phyloP scores from a whole-genome alignment of 2,113 vertebrate genomes.

The Seriola rivoliana region DNA sequence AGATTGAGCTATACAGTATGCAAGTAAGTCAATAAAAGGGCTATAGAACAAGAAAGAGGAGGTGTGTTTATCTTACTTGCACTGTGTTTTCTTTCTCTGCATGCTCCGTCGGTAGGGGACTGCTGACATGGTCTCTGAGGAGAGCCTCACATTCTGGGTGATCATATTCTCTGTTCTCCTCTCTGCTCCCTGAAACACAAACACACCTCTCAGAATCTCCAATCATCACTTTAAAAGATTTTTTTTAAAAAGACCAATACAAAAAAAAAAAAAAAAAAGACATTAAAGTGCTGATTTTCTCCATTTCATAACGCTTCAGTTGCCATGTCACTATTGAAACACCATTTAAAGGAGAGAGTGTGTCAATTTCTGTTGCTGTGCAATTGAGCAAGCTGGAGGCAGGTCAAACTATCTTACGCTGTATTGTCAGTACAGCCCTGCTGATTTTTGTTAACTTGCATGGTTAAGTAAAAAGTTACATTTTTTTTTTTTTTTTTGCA shows the following conservation, averaged over 20 bases:
- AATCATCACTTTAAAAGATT: conserved; percentile 57
- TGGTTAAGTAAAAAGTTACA: conserved; percentile 13
- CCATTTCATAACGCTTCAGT: conserved; percentile 5
- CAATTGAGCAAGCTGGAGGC: conserved; percentile 14
- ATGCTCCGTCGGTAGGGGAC: conserved; percentile 85
- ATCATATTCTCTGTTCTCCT: conserved; percentile 87
- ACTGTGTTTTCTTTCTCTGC: conserved; percentile 85
- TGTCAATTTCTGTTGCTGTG: not conserved
- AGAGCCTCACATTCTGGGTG: conserved; percentile 87
- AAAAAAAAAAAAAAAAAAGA: no score
- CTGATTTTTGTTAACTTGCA: conserved; percentile 30
- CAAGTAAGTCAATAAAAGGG: conserved; percentile 61
- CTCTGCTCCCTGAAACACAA: conserved; percentile 81
- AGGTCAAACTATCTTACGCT: conserved; percentile 17
- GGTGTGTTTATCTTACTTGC: conserved; percentile 81
- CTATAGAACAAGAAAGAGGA: conserved; percentile 46
- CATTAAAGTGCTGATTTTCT: conserved; percentile 7
- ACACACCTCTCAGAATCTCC: conserved; percentile 79
- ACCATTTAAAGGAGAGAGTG: not conserved
- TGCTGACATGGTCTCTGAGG: conserved; percentile 87
- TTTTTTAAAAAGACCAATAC: no score
- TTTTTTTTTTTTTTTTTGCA: conserved; percentile 14
- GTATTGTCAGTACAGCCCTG: conserved; percentile 9
- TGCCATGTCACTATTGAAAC: not conserved
- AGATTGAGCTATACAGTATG: conserved; percentile 49